Evolutionary conservation across 2,113 vertebrate genomes (phyloP).

Genomic region (Channa maculata): DNA sequence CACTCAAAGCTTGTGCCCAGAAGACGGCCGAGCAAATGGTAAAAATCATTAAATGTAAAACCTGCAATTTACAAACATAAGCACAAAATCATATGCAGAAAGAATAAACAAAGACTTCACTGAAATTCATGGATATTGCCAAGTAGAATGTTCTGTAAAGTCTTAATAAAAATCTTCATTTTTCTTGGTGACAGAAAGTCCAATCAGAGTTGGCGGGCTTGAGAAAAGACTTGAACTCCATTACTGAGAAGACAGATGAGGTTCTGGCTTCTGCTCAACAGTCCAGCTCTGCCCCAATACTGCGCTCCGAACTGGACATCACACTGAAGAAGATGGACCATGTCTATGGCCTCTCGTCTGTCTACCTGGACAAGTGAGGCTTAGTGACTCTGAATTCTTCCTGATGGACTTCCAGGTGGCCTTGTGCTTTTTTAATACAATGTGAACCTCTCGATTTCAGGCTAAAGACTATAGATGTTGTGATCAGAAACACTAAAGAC

Average conservation of each 20-base stretch:
- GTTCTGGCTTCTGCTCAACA: conserved; percentile 87
- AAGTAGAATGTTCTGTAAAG: no score
- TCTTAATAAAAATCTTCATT: not conserved
- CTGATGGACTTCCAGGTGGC: not conserved
- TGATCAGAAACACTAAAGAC: conserved; percentile 91
- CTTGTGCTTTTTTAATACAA: not conserved
- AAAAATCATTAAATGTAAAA: not conserved
- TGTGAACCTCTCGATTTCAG: conserved; percentile 67
- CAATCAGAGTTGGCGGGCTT: conserved; percentile 92
- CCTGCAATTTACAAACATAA: not conserved
- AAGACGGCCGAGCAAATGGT: conserved; percentile 91
- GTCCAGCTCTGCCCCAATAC: conserved; percentile 79
- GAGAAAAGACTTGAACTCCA: conserved; percentile 85
- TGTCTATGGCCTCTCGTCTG: conserved; percentile 90
- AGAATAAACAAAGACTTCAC: no score
- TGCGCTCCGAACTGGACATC: conserved; percentile 92
- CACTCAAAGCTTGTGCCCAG: conserved; percentile 86
- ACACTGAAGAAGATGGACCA: conserved; percentile 93
- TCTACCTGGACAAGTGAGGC: conserved; percentile 96
- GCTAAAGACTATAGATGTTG: conserved; percentile 92
- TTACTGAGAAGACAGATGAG: conserved; percentile 86
- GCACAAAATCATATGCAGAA: not conserved
- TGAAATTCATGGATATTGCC: no score
- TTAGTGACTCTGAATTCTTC: not conserved
- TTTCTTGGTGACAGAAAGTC: conserved; percentile 83